Percentiles rank a stretch among this genome's conserved stretches.
These are phyloP conservation scores for Ahaetulla prasina DNA, from an alignment of 2,113 vertebrate genomes.

Conservation along the genomic window DNA sequence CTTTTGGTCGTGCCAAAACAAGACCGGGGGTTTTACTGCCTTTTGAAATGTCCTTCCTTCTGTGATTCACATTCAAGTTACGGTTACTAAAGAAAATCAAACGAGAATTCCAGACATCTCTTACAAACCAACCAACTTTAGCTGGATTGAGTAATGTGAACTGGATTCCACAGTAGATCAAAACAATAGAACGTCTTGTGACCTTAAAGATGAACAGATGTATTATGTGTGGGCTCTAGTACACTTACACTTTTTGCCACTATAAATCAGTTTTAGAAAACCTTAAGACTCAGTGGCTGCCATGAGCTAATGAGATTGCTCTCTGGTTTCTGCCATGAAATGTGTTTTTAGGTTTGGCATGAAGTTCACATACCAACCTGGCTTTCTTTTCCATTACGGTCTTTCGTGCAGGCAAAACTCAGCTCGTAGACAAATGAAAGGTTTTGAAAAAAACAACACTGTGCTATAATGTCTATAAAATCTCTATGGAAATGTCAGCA, in stretches of 20 bases:
- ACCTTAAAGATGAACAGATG: not conserved
- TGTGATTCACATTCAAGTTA: constrained; percentile 2
- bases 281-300: not conserved
- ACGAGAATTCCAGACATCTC: not conserved
- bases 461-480: no score
- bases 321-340: constrained; percentile 41
- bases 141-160: constrained; percentile 30
- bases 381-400: constrained; percentile 46
- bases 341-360: constrained; percentile 45
- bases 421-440: constrained; percentile 18
- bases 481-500: no score
- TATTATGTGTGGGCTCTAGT: not conserved
- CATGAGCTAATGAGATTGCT: no score
- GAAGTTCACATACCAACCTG: constrained; percentile 37
- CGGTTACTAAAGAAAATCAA: not conserved
- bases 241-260: not conserved
- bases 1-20: not conserved
- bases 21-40: not conserved
- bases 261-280: not conserved
- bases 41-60: not conserved
- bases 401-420: constrained; percentile 15
- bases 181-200: not conserved
- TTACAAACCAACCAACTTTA: constrained; percentile 23
- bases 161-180: not conserved
- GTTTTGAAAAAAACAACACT: constrained; percentile 33